These are phyloP conservation scores for Bovichtus diacanthus DNA, from an alignment of 2,797 vertebrate species.

Conservation along the genomic window DNA sequence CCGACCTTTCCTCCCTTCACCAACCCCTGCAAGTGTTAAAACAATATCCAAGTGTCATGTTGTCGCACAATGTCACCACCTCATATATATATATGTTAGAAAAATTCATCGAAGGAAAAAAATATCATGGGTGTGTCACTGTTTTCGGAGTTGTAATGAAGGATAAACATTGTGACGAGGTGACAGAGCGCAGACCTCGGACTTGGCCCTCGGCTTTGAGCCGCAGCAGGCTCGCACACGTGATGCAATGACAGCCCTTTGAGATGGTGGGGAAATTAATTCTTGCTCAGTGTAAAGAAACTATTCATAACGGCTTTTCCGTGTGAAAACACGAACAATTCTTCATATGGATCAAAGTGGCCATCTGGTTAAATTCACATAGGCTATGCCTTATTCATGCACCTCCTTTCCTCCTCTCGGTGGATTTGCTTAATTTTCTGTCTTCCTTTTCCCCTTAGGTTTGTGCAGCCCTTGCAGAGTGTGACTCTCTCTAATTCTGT, in stretches of 20 bases:
- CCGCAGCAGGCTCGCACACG: conserved; percentile 63
- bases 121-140: conserved; percentile 50
- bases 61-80: conserved; percentile 69
- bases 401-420: conserved; percentile 60
- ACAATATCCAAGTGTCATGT: conserved; percentile 61
- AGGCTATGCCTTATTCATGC: conserved; percentile 58
- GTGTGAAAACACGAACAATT: conserved; percentile 68
- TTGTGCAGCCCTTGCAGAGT: conserved; percentile 75
- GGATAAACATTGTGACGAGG: conserved; percentile 77
- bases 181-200: conserved; percentile 77
- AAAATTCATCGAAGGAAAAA: conserved; percentile 51
- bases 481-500: conserved; percentile 87
- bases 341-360: conserved; percentile 70
- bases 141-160: conserved; percentile 68
- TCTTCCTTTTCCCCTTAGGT: conserved; percentile 61
- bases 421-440: conserved; percentile 71
- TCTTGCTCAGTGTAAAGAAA: conserved; percentile 69
- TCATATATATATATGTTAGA: conserved; percentile 47
- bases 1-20: conserved; percentile 36
- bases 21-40: conserved; percentile 68
- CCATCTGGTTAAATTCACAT: conserved; percentile 77
- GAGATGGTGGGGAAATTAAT: conserved; percentile 67
- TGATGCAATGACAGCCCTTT: conserved; percentile 73
- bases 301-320: conserved; percentile 70
- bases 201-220: conserved; percentile 67